Evolutionary conservation across 2,797 vertebrate genomes (phyloP), one percentile per base, ranked within the genome.

Genomic region (Catostomus latipinnis): DNA sequence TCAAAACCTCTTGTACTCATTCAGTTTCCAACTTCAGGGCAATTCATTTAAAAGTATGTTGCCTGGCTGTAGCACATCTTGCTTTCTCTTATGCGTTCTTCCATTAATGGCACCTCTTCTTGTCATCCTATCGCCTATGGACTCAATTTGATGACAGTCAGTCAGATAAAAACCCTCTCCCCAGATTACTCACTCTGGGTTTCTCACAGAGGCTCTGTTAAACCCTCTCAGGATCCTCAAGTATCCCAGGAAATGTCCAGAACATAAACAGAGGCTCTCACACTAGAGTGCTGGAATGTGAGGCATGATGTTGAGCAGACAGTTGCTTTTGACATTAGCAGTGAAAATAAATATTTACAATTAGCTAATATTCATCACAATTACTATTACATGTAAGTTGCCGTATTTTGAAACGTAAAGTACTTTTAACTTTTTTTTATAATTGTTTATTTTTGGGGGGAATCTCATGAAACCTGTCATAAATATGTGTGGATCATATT

Each of bases 241-340:
- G 75, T 72, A 71, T 80, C 73, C 70, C 74, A 83, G 80, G 81
- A 86, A 90, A 89, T 83, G 82, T 88, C 74, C 65, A 77, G 49
- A 22, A 83, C 85, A 89, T 91, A 88, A 89, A 92, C 89, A 90
- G 89, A 81, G 85, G 78, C 78, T 71, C 83, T 87, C 83, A 82
- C 86, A 83, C 83, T 78, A 89, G 75, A 84, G 76, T 76, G 87
- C 69, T 82, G 86, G 89, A 91, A 88, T 84, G 74, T 60, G 56
- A 80, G 82, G 67, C n/a, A 80, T 83, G 86, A 90, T 69, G 79
- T 49, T 86, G 62, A 82, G 66, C 83, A 88, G 85, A 81, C 14
- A 0, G 50, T 13, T 56, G n/a, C 6, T 71, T 69, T 48, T 18
- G 45, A 34, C 49, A 34, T 10, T 8, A 54, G 22, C 34, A 34